Percentiles rank a stretch among this genome's conserved stretches.
These are phyloP conservation scores for Hecatera dysodea DNA, from an alignment of 2,888 invertebrate species.

Conservation along the genomic window DNA sequence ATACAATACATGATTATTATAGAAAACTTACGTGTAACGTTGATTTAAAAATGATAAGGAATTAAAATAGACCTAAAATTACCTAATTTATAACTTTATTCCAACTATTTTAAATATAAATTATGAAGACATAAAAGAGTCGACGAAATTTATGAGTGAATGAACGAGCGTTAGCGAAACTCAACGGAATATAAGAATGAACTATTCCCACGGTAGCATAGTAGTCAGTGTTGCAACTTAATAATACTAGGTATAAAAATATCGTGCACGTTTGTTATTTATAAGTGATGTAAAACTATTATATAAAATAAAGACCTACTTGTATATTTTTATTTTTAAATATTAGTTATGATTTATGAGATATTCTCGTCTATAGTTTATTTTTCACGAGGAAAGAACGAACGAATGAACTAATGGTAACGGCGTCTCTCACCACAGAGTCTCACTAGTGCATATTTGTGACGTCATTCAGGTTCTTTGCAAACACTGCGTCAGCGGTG, in stretches of 20 bases:
- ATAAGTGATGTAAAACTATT: background rate
- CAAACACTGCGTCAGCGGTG: conserved; percentile 51
- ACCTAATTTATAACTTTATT: conserved; percentile 73
- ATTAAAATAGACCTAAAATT: conserved; percentile 77
- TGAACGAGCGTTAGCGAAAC: conserved; percentile 66
- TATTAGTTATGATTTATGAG: background rate
- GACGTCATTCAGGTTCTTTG: conserved; percentile 48
- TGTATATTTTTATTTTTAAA: background rate
- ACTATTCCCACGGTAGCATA: conserved; percentile 56
- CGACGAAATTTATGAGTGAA: conserved; percentile 78
- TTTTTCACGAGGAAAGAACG: conserved; percentile 48
- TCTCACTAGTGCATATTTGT: conserved; percentile 22
- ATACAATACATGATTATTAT: conserved; percentile 58
- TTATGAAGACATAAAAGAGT: conserved; percentile 74
- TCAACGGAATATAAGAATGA: conserved; percentile 61
- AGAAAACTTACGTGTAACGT: conserved; percentile 81
- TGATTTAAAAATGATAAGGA: conserved; percentile 75
- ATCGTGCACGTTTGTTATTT: background rate
- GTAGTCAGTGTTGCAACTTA: conserved; percentile 62
- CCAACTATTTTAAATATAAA: conserved; percentile 79
- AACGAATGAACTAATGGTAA: conserved; percentile 49
- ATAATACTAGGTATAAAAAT: conserved; percentile 19
- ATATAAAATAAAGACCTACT: background rate
- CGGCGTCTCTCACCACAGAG: conserved; percentile 1
- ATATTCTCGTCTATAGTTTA: background rate